Base-by-base conservation (phyloP, 2,113 vertebrate genomes). In the Plotosus lineatus region DNA sequence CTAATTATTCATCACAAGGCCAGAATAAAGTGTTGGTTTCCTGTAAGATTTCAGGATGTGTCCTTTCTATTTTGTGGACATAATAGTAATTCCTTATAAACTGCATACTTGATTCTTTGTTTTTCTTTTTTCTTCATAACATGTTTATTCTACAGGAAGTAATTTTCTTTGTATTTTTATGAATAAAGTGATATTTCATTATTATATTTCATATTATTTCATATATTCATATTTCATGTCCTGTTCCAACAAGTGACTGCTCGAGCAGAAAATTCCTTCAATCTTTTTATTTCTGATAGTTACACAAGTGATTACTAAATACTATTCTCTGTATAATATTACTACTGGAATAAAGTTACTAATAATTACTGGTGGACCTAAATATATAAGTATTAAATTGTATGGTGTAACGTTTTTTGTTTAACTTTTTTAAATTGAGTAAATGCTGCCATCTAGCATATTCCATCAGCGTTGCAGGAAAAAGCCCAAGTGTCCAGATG, bases 101-200 rank as follows among this genome's bases (percentile, higher is more conserved):
- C 1, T 5, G 38, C 21, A 33, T 78, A 7, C 4, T 55, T 26
- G 23, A 23, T 46, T 40, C 9, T 26, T 55, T 28, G 28, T 31
- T 11, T 36, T 76, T 48, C 0, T 60, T 68, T 40, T 66, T 31
- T 36, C 61, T 66, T 60, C 9, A 0, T 48, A 48, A 65, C 19
- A 8, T 28, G 40, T 44, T 46, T 17, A 26, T 44, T 11, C 15
- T 71, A 48, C 46, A 69, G 63, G 44, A 42, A 46, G 15, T 80
- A 7, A 74, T 74, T 72, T 71, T 31, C 72, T 80, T 53, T 72
- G 58, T 69, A 58, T 51, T 23, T 53, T 78, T 63, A 28, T 50
- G 75, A 80, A 61, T 80, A 76, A 60, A n/a, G 11, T 46, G 26
- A 69, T n/a, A n/a, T n/a, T n/a, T n/a, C n/a, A n/a, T n/a, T n/a